Conservation (phyloP, 2,888 invertebrate genomes). For the Caenorhabditis becei region DNA sequence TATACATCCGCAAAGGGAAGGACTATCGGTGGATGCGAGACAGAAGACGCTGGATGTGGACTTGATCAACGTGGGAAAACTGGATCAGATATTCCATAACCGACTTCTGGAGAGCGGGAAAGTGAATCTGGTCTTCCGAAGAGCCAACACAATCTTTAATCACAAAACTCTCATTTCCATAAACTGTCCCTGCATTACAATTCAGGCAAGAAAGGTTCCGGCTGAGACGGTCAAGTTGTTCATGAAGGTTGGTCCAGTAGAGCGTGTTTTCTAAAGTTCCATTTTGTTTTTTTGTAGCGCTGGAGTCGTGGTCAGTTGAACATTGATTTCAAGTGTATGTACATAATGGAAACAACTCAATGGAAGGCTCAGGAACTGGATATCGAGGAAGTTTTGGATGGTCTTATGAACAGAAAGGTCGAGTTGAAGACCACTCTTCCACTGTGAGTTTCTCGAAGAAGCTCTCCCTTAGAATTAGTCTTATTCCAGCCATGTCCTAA, state of each 20-base stretch:
- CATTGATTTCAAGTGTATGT: slow-evolving; percentile 22
- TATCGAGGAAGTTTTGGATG: slow-evolving; percentile 7
- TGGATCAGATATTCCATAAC: slow-evolving; percentile 28
- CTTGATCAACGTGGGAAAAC: slow-evolving; percentile 20
- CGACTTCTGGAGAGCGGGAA: slow-evolving; percentile 17
- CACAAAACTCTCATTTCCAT: slow-evolving; percentile 3
- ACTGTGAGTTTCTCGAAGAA: slow-evolving; percentile 18
- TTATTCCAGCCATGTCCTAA: background rate
- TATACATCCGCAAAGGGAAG: background rate
- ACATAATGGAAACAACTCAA: slow-evolving; percentile 25
- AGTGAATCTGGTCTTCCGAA: slow-evolving; percentile 20
- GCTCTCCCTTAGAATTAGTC: background rate
- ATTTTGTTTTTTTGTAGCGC: slow-evolving; percentile 30
- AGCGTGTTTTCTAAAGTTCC: background rate
- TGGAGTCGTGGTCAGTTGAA: slow-evolving; percentile 37
- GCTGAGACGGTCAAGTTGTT: slow-evolving; percentile 26
- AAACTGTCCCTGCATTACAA: background rate
- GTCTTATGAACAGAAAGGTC: slow-evolving; percentile 18
- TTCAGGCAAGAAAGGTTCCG: slow-evolving; percentile 23
- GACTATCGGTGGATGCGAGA: background rate
- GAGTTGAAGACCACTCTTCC: slow-evolving; percentile 19
- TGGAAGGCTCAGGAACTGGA: slow-evolving; percentile 25
- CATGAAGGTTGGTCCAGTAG: slow-evolving; percentile 10
- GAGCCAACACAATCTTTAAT: slow-evolving; percentile 12
- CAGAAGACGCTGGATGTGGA: slow-evolving; percentile 30